Evolutionary conservation across 2,797 vertebrate genomes (phyloP), one percentile per base, ranked within the genome.

Genomic region (Rhinella marina): DNA sequence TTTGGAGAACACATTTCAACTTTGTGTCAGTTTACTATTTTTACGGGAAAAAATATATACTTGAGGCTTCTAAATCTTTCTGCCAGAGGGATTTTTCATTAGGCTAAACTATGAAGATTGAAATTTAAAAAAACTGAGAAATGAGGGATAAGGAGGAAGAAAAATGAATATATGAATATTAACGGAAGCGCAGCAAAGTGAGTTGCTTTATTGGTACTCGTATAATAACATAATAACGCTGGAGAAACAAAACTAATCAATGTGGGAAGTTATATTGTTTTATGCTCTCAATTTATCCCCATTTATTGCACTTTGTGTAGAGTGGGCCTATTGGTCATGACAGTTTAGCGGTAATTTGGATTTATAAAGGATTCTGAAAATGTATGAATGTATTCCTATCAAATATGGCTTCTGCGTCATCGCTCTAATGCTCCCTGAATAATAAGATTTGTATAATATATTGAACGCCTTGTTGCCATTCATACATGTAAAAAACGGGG

Each of bases 1-100:
- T 90, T 83, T 70, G 29, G 81, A 89, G 89, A 88, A 52, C 90
- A 85, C 90, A 86, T n/a, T 32, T 90, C 89, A 90, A 91, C 89
- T 88, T 76, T 90, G 16, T 90, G 29, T 70, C 48, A 52, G 56
- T 27, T 68, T 68, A 52, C 21, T 48, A 76, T 21, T 76, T 61
- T 52, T 25, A 25, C 54, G 16, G 25, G 19, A 12, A 29, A 54
- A 7, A 6, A 4, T 2, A 5, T 2, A 86, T n/a, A 52, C 59
- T 62, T 13, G 21, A 81, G 19, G 21, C 13, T 57, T n/a, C 41
- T 72, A 70, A 25, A 72, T 86, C 50, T 66, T 17, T 25, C 56
- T 82, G 68, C 61, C 86, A 72, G n/a, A 75, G 27, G 27, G 21
- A 70, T 57, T 59, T 81, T 72, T 73, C 54, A 81, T 86, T 81